Conservation (phyloP, 2,797 vertebrate species). For the Protosalanx chinensis region DNA sequence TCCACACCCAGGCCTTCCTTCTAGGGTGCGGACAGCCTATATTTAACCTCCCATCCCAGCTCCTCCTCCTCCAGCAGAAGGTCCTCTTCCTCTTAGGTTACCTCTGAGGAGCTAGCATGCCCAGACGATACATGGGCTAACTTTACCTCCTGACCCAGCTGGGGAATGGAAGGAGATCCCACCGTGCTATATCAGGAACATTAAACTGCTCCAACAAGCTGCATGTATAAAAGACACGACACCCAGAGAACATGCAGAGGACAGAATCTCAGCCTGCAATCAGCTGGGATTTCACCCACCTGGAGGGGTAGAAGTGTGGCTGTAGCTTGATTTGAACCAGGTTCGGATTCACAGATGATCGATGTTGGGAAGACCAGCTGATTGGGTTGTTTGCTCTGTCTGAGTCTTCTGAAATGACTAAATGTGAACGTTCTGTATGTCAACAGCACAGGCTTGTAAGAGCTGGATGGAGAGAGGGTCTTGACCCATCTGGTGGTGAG, state of each 20-base stretch:
- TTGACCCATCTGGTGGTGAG: background rate
- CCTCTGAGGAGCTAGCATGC: conserved; percentile 51
- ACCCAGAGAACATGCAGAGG: background rate
- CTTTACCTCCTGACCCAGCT: conserved; percentile 58
- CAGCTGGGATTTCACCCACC: conserved; percentile 6
- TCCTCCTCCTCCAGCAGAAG: conserved; percentile 23
- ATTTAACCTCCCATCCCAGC: conserved; percentile 35
- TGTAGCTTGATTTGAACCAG: background rate
- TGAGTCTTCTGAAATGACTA: background rate
- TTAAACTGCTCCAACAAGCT: conserved; percentile 46
- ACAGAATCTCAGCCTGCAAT: background rate
- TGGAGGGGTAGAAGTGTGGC: background rate
- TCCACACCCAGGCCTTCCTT: conserved; percentile 33
- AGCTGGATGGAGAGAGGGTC: background rate
- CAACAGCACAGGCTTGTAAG: conserved; percentile 17
- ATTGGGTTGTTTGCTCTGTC: no score
- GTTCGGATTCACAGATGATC: background rate
- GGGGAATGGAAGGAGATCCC: conserved; percentile 60
- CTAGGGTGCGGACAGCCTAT: conserved; percentile 46
- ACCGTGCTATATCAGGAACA: conserved; percentile 59
- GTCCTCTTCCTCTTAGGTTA: conserved; percentile 64
- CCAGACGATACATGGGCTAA: conserved; percentile 59
- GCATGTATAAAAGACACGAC: conserved; percentile 22
- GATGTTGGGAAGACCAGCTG: background rate
- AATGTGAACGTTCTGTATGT: conserved; percentile 19